Conservation (phyloP, 1,140 invertebrate species). For the Neelides sp. region DNA sequence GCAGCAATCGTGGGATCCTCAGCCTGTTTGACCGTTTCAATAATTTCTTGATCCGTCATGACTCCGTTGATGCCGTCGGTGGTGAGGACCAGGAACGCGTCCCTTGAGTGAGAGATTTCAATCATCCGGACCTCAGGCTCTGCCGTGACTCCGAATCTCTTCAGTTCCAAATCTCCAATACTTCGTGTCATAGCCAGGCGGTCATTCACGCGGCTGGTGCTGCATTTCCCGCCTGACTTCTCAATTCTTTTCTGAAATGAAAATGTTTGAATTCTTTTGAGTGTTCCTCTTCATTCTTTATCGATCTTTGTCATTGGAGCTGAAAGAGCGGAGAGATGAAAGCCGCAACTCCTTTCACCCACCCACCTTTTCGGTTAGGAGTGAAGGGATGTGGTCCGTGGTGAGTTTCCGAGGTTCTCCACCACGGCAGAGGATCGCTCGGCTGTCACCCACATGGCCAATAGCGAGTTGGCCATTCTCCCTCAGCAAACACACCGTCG, state of each 20-base stretch:
- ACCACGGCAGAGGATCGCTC: conserved; percentile 42
- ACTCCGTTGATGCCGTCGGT: conserved; percentile 45
- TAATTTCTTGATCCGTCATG: conserved; percentile 42
- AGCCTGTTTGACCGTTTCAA: conserved; percentile 40
- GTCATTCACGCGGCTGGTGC: conserved; percentile 35
- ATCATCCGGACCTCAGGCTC: conserved; percentile 39
- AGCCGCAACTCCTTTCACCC: not conserved
- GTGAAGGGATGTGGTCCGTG: conserved; percentile 41
- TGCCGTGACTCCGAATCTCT: conserved; percentile 43
- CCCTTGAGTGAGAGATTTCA: conserved; percentile 43
- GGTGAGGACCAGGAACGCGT: conserved; percentile 43
- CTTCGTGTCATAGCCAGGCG: conserved; percentile 46
- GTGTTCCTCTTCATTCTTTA: no score
- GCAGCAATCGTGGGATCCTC: conserved; percentile 40
- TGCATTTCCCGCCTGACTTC: conserved; percentile 32
- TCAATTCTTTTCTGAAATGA: conserved; percentile 32
- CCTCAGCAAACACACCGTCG: conserved; percentile 43
- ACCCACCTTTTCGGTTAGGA: conserved; percentile 36
- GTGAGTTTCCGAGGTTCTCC: conserved; percentile 40
- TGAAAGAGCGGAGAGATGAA: conserved; percentile 11
- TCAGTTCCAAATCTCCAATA: conserved; percentile 45
- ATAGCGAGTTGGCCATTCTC: conserved; percentile 38
- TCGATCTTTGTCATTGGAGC: not conserved
- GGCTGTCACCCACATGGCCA: conserved; percentile 44
- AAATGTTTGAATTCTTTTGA: conserved; percentile 9